Conservation (phyloP, 92 coral and sea anemone genomes). For the Zoanthus sansibaricus region DNA sequence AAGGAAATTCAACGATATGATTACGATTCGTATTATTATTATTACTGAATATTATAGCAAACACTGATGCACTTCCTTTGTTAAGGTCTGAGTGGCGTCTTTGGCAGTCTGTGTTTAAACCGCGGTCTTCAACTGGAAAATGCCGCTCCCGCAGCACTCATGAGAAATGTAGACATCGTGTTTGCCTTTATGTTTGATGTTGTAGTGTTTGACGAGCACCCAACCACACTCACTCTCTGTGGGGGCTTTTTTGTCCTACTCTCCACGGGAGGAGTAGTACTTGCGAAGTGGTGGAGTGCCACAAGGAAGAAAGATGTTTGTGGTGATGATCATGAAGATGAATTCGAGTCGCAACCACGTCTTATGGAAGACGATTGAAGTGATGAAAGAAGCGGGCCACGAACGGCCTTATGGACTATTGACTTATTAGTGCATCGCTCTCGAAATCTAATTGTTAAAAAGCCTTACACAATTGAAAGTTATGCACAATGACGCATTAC, state of each 20-base stretch:
- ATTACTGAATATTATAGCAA: not conserved
- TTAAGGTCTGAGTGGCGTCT: constrained; percentile 79
- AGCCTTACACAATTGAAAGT: not conserved
- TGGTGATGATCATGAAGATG: not conserved
- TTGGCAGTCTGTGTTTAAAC: constrained; percentile 85
- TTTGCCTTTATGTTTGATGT: constrained; percentile 82
- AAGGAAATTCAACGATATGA: not conserved
- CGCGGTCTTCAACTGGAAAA: constrained; percentile 88
- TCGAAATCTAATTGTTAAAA: too few relatives aligned
- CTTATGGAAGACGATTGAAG: not conserved
- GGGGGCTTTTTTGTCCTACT: constrained; percentile 74
- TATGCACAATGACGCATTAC: not conserved
- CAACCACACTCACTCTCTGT: constrained; percentile 63
- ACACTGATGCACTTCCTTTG: not conserved
- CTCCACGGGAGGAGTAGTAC: constrained; percentile 77
- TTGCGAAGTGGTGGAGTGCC: constrained; percentile 73
- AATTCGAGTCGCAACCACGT: not conserved
- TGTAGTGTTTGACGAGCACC: constrained; percentile 69
- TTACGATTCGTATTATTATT: not conserved
- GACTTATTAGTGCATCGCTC: too few relatives aligned
- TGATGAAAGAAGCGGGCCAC: not conserved
- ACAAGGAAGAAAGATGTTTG: not conserved
- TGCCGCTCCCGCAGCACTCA: constrained; percentile 91
- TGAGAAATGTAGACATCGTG: constrained; percentile 86
- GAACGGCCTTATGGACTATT: too few relatives aligned